Evolutionary conservation across 2,888 invertebrate genomes (phyloP).

Genomic region (Nymphalis c-album): DNA sequence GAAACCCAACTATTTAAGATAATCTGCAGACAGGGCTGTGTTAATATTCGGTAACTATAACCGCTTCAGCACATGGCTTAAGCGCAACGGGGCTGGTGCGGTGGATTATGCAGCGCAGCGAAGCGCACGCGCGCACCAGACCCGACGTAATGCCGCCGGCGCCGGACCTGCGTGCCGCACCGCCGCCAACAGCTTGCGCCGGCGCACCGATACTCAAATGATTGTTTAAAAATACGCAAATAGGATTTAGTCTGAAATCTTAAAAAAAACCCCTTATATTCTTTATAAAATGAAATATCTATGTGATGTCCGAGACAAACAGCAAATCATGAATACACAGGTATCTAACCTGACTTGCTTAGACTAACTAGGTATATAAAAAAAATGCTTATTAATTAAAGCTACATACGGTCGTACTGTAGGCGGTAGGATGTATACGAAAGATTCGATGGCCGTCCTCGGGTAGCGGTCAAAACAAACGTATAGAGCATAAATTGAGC

Average conservation of each 20-base stretch:
- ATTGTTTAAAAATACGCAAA: constrained; percentile 2
- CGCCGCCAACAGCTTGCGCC: constrained; percentile 17
- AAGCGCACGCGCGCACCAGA: constrained; percentile 73
- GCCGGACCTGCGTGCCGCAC: constrained; percentile 26
- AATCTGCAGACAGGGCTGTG: background rate
- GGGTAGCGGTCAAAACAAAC: constrained; percentile 30
- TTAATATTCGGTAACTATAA: constrained; percentile 7
- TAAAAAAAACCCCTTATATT: too few species aligned
- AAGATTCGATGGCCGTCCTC: background rate
- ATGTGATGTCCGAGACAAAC: too few species aligned
- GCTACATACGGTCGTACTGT: constrained; percentile 6
- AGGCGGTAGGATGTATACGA: constrained; percentile 20
- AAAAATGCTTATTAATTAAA: background rate
- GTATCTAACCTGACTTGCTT: background rate
- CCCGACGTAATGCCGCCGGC: constrained; percentile 61
- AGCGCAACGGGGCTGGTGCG: constrained; percentile 47
- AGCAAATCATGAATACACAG: background rate
- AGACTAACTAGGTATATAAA: background rate
- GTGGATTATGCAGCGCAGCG: constrained; percentile 59
- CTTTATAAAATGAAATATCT: too few species aligned
- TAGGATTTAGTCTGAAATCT: too few species aligned
- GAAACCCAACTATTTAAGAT: too few species aligned
- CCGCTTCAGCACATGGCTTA: constrained; percentile 27
- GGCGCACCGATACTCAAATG: constrained; percentile 6
- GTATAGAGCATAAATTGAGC: constrained; percentile 26